Percentiles rank a stretch among this genome's conserved stretches.
Conservation (phyloP, 2,113 vertebrate species). For the Gadus chalcogrammus region DNA sequence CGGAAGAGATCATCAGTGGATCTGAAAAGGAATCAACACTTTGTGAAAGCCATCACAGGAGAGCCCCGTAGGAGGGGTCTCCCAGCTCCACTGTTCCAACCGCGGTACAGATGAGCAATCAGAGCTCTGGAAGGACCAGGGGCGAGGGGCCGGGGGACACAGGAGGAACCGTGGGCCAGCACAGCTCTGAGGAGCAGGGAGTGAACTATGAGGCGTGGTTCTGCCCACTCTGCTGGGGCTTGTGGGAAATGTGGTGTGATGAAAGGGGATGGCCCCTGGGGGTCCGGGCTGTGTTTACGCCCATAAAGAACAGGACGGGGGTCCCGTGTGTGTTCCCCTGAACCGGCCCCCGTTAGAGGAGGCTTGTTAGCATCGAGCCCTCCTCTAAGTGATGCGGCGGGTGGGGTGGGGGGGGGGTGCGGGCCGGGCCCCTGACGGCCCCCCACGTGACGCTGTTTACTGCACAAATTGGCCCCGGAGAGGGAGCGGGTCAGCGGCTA, state of each 20-base stretch:
- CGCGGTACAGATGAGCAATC: no score
- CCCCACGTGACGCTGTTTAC: conserved; percentile 62
- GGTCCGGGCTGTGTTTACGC: conserved; percentile 30
- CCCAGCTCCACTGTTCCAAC: no score
- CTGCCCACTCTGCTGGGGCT: conserved; percentile 30
- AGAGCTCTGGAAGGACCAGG: no score
- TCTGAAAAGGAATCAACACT: no score
- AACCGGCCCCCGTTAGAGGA: conserved; percentile 23
- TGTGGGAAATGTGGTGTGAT: conserved; percentile 30
- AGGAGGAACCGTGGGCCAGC: no score
- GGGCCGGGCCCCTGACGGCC: conserved; percentile 35
- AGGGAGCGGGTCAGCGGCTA: conserved; percentile 54
- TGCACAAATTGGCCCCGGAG: conserved; percentile 77
- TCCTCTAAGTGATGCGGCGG: conserved; percentile 53
- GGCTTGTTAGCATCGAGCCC: conserved; percentile 64
- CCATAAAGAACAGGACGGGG: conserved; percentile 31
- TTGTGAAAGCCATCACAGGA: no score
- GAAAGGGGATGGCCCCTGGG: conserved; percentile 17
- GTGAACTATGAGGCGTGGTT: conserved; percentile 15
- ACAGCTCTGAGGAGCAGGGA: neutral
- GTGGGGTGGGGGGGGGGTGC: neutral
- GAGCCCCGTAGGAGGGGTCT: no score
- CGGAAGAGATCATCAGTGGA: no score
- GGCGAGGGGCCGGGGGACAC: no score
- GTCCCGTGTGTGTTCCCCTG: conserved; percentile 31